phyloP scores from a whole-genome alignment of 2,888 invertebrate genomes.

The Patella depressa region DNA sequence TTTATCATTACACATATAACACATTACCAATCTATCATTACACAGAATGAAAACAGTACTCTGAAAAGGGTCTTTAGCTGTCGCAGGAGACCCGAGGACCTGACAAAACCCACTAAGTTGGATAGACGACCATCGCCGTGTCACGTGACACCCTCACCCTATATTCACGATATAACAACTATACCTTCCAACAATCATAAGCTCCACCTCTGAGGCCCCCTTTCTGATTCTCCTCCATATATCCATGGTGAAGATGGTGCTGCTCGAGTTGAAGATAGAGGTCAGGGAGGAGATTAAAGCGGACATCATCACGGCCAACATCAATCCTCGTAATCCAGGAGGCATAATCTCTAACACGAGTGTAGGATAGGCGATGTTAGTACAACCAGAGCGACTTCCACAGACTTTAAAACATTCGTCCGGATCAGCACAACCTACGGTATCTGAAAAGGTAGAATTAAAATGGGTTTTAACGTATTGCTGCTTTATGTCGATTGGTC shows the following conservation, averaged over 20 bases:
- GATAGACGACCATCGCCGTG: too few relatives aligned
- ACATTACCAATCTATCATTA: too few relatives aligned
- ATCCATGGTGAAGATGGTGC: constrained; percentile 74
- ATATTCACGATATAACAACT: too few relatives aligned
- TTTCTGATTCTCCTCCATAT: constrained; percentile 71
- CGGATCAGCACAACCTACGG: constrained; percentile 72
- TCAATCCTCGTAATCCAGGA: constrained; percentile 72
- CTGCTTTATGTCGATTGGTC: too few relatives aligned
- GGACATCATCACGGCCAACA: constrained; percentile 75
- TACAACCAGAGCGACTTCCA: constrained; percentile 71
- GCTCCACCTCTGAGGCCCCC: constrained; percentile 70
- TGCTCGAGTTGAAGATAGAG: constrained; percentile 73
- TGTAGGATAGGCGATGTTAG: constrained; percentile 73
- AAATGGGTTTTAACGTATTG: too few relatives aligned
- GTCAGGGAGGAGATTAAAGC: constrained; percentile 74
- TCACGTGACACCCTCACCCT: too few relatives aligned
- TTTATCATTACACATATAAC: neutral
- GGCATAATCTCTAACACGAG: constrained; percentile 73
- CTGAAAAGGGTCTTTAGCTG: too few relatives aligned
- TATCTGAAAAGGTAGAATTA: constrained; percentile 57
- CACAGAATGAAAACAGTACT: too few relatives aligned
- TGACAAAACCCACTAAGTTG: too few relatives aligned
- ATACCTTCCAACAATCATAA: constrained; percentile 72
- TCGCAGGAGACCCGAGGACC: too few relatives aligned
- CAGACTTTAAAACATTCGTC: constrained; percentile 70